phyloP scores from a whole-genome alignment of 2,888 invertebrate species.

The Xestobium rufovillosum region DNA sequence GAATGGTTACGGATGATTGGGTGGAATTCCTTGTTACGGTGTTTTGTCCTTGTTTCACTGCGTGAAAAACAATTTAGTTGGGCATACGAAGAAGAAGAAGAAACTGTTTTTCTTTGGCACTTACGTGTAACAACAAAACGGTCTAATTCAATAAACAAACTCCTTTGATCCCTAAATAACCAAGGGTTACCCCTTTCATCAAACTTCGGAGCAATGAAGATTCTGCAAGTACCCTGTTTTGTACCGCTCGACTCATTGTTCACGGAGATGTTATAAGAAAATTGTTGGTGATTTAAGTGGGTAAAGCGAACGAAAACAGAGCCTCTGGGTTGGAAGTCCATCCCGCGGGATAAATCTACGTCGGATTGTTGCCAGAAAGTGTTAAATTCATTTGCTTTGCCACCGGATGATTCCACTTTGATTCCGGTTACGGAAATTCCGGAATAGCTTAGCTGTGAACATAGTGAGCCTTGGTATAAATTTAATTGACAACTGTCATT shows the following conservation, averaged over 20 bases:
- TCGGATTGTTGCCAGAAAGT: constrained; percentile 78
- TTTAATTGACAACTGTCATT: no score
- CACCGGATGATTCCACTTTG: constrained; percentile 48
- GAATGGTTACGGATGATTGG: constrained; percentile 75
- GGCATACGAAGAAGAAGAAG: constrained; percentile 9
- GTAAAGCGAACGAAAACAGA: constrained; percentile 65
- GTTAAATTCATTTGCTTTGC: constrained; percentile 47
- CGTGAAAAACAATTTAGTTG: constrained; percentile 19
- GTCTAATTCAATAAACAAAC: constrained; percentile 65
- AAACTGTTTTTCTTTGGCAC: constrained; percentile 31
- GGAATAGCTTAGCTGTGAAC: constrained; percentile 53
- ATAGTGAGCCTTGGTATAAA: no score
- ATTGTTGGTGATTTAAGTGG: constrained; percentile 70
- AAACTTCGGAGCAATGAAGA: constrained; percentile 60
- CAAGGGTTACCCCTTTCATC: constrained; percentile 61
- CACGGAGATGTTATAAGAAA: constrained; percentile 50
- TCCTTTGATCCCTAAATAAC: constrained; percentile 55
- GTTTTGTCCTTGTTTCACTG: constrained; percentile 62
- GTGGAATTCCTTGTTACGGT: constrained; percentile 57
- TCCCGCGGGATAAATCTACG: constrained; percentile 68
- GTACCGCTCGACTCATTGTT: constrained; percentile 40
- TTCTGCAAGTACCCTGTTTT: constrained; percentile 56
- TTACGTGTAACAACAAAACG: constrained; percentile 58
- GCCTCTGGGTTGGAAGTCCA: constrained; percentile 76
- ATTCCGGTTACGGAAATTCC: constrained; percentile 55